Evolutionary conservation across 2,113 vertebrate genomes (phyloP), one percentile per base, ranked within the genome.

Genomic region (Eurystomus gularis): DNA sequence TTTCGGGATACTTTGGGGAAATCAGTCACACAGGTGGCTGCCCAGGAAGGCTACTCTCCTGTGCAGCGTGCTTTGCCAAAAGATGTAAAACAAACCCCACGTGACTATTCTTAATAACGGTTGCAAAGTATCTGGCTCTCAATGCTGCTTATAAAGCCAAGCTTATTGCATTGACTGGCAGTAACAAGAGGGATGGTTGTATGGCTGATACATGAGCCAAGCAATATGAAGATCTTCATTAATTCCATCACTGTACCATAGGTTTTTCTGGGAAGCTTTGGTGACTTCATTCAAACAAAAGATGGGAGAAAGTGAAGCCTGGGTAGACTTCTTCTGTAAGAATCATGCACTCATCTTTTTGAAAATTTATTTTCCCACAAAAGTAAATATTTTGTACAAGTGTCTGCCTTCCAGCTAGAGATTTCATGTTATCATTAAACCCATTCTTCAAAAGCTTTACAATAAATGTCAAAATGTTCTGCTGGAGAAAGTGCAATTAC

Each of bases 11-110:
- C 85, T 86, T 81, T 44, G 76, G 92, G 96, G 96, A 93, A 95
- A 95, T 90, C 93, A 83, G 12, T 48, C 14, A 84, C 79, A 81
- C 90, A 93, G 82, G 92, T 94, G 96, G 79, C 7, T 92, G 94
- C 88, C 93, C 93, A 90, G 85, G 85, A 93, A 92, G 79, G 85
- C 85, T 64, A 25, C 70, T 93, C 73, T 77, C 37, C 71, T 58
- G 44, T 28, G 21, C 42, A 62, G 60, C 2, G 1, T 11, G 62
- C 91, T 66, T 60, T 89, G 76, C 70, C 65, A 88, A 48, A 66
- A 86, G 52, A 89, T 60, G 90, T 84, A 52, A 90, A 92, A 28
- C 51, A 75, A 88, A 5, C 57, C 89, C 69, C 85, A 42, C 13
- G 1, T 13, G 72, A 64, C 26, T 44, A 20, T 51, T 94, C 58